phyloP scores from a whole-genome alignment of 2,888 invertebrate genomes.

The Stenchaetothrips biformis region DNA sequence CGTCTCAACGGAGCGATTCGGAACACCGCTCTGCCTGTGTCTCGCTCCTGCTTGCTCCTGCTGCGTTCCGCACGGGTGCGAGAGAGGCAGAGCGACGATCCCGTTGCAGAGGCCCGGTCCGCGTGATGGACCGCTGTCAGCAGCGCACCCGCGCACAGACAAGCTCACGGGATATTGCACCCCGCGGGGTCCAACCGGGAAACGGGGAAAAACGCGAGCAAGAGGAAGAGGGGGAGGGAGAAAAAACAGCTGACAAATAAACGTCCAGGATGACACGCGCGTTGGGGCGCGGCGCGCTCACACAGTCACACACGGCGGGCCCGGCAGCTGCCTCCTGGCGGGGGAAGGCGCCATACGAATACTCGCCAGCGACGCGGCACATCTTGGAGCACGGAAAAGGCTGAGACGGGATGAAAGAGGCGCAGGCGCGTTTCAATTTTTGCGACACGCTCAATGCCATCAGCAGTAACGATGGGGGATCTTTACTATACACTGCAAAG shows the following conservation, averaged over 20 bases:
- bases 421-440: too few species aligned
- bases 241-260: slow-evolving; percentile 9
- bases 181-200: background rate
- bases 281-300: too few species aligned
- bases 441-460: too few species aligned
- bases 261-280: background rate
- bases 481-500: too few species aligned
- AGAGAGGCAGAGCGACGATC: background rate
- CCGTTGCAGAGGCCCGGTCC: background rate
- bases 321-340: too few species aligned
- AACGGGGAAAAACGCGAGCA: background rate
- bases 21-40: background rate
- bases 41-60: background rate
- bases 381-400: too few species aligned
- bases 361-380: too few species aligned
- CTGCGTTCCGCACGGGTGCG: background rate
- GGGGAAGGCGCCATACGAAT: too few species aligned
- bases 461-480: too few species aligned
- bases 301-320: too few species aligned
- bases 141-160: background rate
- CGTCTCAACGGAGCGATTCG: background rate
- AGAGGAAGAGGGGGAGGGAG: background rate
- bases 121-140: background rate
- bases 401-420: too few species aligned
- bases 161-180: background rate